These are phyloP conservation scores for Latrodectus geometricus DNA, from an alignment of 1,140 invertebrate genomes.

Conservation along the genomic window DNA sequence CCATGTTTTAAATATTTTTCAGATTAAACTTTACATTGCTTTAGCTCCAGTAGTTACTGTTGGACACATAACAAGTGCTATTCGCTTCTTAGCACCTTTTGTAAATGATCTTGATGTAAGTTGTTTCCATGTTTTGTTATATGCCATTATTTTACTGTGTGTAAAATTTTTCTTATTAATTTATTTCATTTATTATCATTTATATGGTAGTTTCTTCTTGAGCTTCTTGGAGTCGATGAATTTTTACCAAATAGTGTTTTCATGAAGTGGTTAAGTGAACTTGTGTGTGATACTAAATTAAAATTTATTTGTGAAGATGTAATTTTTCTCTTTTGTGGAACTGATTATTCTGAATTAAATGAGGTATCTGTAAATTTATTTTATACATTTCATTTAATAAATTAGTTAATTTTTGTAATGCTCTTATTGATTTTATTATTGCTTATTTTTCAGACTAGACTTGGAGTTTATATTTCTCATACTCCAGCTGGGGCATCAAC, in stretches of 20 bases:
- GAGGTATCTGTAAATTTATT: conserved; percentile 49
- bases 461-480: conserved; percentile 82
- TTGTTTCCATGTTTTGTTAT: background rate
- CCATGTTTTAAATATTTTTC: background rate
- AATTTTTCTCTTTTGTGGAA: conserved; percentile 64
- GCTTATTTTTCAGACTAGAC: conserved; percentile 73
- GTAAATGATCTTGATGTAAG: conserved; percentile 66
- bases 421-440: background rate
- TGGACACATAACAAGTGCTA: conserved; percentile 77
- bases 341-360: conserved; percentile 64
- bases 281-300: conserved; percentile 69
- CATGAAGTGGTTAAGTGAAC: conserved; percentile 74
- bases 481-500: conserved; percentile 86
- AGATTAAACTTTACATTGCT: conserved; percentile 71
- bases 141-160: conserved; percentile 10
- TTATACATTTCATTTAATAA: background rate
- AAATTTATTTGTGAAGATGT: conserved; percentile 64
- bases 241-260: conserved; percentile 77
- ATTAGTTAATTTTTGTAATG: background rate
- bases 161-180: background rate
- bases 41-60: conserved; percentile 83
- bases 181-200: background rate
- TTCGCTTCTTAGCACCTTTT: conserved; percentile 68
- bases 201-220: conserved; percentile 71
- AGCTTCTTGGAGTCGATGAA: conserved; percentile 75